phyloP scores from a whole-genome alignment of 2,888 invertebrate species.

The Megalurothrips usitatus region DNA sequence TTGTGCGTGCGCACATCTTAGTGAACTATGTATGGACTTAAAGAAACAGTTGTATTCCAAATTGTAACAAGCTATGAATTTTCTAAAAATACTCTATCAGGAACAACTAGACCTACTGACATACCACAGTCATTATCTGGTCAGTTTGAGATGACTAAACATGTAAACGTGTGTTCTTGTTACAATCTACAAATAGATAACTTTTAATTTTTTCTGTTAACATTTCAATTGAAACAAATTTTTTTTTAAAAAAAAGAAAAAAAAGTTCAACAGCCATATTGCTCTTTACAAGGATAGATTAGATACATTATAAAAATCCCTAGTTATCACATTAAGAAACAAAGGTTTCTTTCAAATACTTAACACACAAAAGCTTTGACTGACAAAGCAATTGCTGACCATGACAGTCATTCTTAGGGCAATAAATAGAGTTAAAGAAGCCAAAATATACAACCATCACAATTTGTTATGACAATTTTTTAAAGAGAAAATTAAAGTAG shows the following conservation, averaged over 20 bases:
- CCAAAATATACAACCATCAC: too few relatives aligned
- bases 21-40: too few relatives aligned
- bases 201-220: not conserved
- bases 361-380: not conserved
- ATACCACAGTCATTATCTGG: constrained; percentile 1
- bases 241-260: not conserved
- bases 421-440: too few relatives aligned
- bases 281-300: not conserved
- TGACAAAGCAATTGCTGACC: too few relatives aligned
- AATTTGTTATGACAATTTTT: too few relatives aligned
- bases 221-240: not conserved
- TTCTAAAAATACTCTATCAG: too few relatives aligned
- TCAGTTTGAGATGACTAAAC: not conserved
- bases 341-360: not conserved
- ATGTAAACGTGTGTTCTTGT: not conserved
- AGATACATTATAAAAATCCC: not conserved
- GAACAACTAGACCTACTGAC: not conserved
- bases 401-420: too few relatives aligned
- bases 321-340: constrained; percentile 1
- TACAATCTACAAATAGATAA: not conserved
- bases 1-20: too few relatives aligned
- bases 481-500: too few relatives aligned
- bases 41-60: too few relatives aligned
- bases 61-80: too few relatives aligned
- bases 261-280: not conserved